Percentiles rank a stretch among this genome's conserved stretches.
Evolutionary conservation across 2,113 vertebrate species (phyloP).

Genomic region (Erythrolamprus reginae): DNA sequence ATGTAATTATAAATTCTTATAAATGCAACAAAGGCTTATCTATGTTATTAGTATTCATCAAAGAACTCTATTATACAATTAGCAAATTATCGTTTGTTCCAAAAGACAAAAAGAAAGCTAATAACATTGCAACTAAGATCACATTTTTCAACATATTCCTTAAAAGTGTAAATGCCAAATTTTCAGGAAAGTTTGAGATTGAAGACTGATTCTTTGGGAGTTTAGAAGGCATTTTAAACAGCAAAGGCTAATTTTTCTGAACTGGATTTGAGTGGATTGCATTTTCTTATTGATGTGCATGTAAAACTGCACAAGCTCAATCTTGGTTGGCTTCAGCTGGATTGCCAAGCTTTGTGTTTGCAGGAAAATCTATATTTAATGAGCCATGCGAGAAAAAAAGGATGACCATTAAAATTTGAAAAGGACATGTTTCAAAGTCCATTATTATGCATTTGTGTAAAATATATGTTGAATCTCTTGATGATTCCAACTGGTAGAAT

Average conservation of each 20-base stretch:
- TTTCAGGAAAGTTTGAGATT: background rate
- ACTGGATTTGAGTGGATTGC: background rate
- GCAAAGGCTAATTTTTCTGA: background rate
- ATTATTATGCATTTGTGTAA: background rate
- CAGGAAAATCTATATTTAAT: background rate
- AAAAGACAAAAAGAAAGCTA: background rate
- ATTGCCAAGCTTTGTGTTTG: background rate
- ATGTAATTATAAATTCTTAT: background rate
- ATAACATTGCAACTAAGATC: background rate
- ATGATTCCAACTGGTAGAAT: background rate
- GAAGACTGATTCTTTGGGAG: background rate
- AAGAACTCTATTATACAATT: background rate
- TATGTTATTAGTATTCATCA: background rate
- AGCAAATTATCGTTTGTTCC: background rate
- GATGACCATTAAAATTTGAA: background rate
- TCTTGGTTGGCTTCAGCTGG: background rate
- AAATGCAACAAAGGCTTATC: background rate
- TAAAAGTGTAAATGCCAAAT: background rate
- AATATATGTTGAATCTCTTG: background rate
- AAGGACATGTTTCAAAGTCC: background rate
- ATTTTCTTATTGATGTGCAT: background rate
- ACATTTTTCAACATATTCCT: background rate
- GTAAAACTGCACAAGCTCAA: background rate
- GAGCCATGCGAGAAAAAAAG: background rate
- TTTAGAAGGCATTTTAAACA: background rate